Conservation (phyloP, 2,113 vertebrate species). For the Indicator indicator region DNA sequence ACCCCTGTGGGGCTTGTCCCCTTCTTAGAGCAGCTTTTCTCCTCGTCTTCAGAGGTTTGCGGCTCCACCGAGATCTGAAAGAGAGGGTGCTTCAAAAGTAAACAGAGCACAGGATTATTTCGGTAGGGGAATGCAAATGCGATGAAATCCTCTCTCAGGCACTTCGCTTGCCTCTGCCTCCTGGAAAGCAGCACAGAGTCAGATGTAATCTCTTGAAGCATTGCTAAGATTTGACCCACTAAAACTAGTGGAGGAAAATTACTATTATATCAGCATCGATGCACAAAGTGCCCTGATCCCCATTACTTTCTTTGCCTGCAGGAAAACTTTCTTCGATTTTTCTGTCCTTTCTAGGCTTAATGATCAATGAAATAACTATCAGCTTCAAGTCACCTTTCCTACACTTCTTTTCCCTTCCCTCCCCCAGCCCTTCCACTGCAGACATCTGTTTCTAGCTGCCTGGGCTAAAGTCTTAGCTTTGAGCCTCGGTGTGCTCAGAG, state of each 20-base stretch:
- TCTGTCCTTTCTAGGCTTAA: neutral
- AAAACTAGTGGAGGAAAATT: neutral
- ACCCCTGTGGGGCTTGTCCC: too few relatives aligned
- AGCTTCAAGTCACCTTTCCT: neutral
- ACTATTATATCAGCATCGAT: neutral
- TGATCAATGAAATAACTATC: slow-evolving; percentile 31
- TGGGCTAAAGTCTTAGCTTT: neutral
- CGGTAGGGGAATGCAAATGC: neutral
- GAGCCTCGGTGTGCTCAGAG: neutral
- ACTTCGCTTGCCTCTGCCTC: neutral
- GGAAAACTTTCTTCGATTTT: neutral
- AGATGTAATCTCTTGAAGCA: neutral
- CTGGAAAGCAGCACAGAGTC: neutral
- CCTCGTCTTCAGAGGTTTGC: neutral
- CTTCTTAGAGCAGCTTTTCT: too few relatives aligned
- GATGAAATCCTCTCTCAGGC: neutral
- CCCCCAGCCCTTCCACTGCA: neutral
- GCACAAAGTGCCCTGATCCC: neutral
- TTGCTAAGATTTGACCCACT: neutral
- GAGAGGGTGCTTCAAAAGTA: neutral
- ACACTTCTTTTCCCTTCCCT: neutral
- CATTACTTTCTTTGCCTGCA: neutral
- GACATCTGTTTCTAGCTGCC: neutral
- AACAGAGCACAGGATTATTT: neutral
- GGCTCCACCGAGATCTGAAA: neutral